Conservation (phyloP, 2,113 vertebrate genomes). For the Nipponia nippon region DNA sequence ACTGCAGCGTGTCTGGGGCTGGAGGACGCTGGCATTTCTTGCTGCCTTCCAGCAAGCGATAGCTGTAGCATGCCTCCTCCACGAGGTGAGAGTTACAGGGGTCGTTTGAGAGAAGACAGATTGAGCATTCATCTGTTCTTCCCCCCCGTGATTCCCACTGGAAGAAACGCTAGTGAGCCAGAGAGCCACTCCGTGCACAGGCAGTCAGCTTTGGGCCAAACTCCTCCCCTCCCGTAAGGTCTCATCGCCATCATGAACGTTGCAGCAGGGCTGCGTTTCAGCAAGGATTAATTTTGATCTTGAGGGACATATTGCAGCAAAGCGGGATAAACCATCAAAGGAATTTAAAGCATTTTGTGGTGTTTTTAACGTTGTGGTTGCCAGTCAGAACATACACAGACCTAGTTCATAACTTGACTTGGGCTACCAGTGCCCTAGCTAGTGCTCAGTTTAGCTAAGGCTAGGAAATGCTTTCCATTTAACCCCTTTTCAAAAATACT, state of each 20-base stretch:
- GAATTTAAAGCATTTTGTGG: background rate
- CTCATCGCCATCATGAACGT: rapidly evolving
- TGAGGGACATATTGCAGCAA: background rate
- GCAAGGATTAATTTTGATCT: background rate
- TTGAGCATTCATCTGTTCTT: background rate
- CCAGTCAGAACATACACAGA: background rate
- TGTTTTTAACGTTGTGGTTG: background rate
- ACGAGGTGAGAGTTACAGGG: background rate
- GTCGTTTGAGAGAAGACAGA: background rate
- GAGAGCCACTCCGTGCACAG: too few relatives aligned
- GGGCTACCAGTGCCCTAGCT: background rate
- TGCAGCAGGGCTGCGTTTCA: background rate
- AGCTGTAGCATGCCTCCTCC: background rate
- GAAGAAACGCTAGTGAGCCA: background rate
- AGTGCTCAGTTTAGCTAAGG: background rate
- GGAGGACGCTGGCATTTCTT: background rate
- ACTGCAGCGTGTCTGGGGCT: background rate
- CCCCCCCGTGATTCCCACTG: background rate
- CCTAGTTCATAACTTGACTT: background rate
- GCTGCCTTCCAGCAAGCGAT: background rate
- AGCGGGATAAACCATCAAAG: background rate
- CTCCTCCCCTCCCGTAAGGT: background rate
- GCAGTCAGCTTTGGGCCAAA: background rate
- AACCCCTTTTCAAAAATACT: background rate
- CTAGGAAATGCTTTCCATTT: background rate